These are phyloP conservation scores for Carcina quercana DNA, from an alignment of 2,888 invertebrate genomes.

Conservation along the genomic window DNA sequence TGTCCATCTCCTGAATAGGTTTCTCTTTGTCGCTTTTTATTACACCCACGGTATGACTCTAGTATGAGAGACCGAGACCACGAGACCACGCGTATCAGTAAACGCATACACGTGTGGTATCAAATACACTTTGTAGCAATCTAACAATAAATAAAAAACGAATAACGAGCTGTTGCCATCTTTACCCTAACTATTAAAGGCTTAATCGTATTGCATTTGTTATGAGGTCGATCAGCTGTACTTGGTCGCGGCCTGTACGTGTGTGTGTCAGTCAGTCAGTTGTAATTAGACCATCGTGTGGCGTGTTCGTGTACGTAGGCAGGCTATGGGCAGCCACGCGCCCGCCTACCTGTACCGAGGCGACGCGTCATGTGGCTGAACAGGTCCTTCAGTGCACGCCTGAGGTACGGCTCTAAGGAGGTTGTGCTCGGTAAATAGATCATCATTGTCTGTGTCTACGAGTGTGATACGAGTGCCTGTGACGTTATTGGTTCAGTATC, in stretches of 20 bases:
- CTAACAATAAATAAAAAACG: too few relatives aligned
- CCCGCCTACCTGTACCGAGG: too few relatives aligned
- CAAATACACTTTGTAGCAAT: too few relatives aligned
- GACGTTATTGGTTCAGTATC: too few relatives aligned
- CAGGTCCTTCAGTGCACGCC: constrained; percentile 69
- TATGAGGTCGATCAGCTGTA: constrained; percentile 18
- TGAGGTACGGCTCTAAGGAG: constrained; percentile 80
- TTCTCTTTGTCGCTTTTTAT: too few relatives aligned
- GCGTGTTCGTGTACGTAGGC: constrained; percentile 30
- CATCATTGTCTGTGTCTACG: not conserved
- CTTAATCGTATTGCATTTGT: constrained; percentile 27
- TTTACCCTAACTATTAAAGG: too few relatives aligned
- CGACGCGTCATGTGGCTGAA: constrained; percentile 48
- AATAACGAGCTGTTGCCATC: too few relatives aligned
- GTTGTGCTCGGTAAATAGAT: constrained; percentile 77
- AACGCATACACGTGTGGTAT: too few relatives aligned
- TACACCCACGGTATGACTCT: too few relatives aligned
- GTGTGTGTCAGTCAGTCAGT: constrained; percentile 33
- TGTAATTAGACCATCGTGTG: constrained; percentile 45
- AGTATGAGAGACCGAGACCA: too few relatives aligned
- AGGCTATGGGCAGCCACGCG: constrained; percentile 29
- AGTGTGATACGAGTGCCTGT: not conserved
- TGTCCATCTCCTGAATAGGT: too few relatives aligned
- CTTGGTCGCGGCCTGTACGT: constrained; percentile 22
- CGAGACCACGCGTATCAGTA: too few relatives aligned